Evolutionary conservation across 2,113 vertebrate genomes (phyloP), one percentile per base, ranked within the genome.

Genomic region (Microcebus lehilahytsara): DNA sequence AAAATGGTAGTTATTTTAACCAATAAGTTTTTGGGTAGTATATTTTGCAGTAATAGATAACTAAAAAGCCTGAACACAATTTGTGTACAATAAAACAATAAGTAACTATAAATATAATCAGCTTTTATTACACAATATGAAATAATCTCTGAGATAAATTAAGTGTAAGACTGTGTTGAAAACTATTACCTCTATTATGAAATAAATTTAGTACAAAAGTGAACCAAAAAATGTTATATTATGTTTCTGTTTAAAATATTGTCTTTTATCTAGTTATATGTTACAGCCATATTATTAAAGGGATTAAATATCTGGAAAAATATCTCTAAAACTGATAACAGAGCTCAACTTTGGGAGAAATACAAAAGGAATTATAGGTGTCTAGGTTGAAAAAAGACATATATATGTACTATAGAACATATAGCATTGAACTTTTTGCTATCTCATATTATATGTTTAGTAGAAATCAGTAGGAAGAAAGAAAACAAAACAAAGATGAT

Each of bases 1-100:
- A 84, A 95, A 64, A 66, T 66, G 11, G 25, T 37, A 62, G 49
- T 8, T 32, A 23, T 64, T 92, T 95, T 85, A 84, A 51, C 16
- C 3, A 66, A 30, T 60, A 60, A 1, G 1, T 64, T 86, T 77
- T 23, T 78, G 11, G 10, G 5, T 67, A 32, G 16, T 58, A 46
- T 62, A 19, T 86, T 56, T 71, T 30, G 14, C 5, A 69, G 20
- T 5, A 74, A 72, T 19, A 37, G 13, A 27, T 42, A 80, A 75
- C 22, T 77, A 7, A 25, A 69, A 22, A n/a, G 64, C 89, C 0
- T 46, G 23, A 13, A 86, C 86, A 93, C 3, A 46, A 23, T n/a
- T 0, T 49, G 14, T 71, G 14, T 85, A 7, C 9, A 85, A 56
- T 90, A 30, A 56, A 93, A 75, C 17, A 16, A 51, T 71, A 49